Conservation (phyloP, 35 echinoderm and acorn worm species). For the Apostichopus japonicus region DNA sequence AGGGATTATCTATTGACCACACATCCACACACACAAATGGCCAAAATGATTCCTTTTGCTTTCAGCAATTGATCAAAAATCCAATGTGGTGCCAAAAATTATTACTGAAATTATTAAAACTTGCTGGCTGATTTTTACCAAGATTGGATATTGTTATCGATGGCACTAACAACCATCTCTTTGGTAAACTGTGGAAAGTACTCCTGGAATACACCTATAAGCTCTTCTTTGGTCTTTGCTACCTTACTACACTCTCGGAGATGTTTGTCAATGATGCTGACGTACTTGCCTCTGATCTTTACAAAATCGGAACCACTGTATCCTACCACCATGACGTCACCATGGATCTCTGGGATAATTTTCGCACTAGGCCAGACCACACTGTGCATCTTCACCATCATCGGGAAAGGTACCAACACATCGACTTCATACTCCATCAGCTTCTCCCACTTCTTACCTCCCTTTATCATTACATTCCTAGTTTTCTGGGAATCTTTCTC, state of each 20-base stretch:
- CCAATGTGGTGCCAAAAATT: too few species aligned
- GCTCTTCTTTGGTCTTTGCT: not conserved
- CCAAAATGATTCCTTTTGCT: too few species aligned
- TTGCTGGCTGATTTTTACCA: not conserved
- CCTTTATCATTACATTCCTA: not conserved
- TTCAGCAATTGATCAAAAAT: too few species aligned
- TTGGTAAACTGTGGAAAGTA: conserved; percentile 31
- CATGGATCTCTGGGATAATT: conserved; percentile 24
- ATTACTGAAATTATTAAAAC: too few species aligned
- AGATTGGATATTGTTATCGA: not conserved
- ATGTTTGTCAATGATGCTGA: not conserved
- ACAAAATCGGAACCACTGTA: conserved; percentile 37
- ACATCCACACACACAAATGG: too few species aligned
- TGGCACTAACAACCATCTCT: not conserved
- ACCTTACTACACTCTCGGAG: not conserved
- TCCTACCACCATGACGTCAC: not conserved
- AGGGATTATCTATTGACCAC: too few species aligned
- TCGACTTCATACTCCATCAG: conserved; percentile 1
- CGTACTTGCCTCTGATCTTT: not conserved
- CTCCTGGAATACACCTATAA: not conserved
- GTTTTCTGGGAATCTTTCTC: not conserved
- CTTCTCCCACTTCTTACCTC: conserved; percentile 11
- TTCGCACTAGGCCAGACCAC: conserved; percentile 11
- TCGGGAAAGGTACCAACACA: not conserved
- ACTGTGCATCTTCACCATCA: not conserved